Conservation (phyloP, 1,140 invertebrate species). For the Apis cerana region DNA sequence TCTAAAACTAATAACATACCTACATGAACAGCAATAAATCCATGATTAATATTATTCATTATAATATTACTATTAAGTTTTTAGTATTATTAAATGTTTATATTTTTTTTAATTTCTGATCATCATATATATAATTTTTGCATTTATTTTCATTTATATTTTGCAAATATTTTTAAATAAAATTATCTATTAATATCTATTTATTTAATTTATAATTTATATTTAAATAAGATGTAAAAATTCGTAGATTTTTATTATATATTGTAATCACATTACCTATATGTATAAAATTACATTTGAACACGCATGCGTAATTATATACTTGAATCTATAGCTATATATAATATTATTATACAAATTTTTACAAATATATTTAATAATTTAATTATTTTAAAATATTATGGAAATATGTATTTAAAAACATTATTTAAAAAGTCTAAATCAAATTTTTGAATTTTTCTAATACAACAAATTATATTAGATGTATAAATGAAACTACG, state of each 20-base stretch:
- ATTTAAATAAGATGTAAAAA: neutral
- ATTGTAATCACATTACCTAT: too few species aligned
- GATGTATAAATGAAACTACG: too few species aligned
- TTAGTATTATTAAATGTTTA: neutral
- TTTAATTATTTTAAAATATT: neutral
- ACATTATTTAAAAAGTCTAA: neutral
- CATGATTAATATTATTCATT: conserved; percentile 72
- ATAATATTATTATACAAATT: neutral
- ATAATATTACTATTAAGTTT: conserved; percentile 25
- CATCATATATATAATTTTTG: neutral
- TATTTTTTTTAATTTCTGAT: neutral
- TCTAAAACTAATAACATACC: conserved; percentile 75
- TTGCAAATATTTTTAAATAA: neutral
- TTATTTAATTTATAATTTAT: neutral
- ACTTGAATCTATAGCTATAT: neutral
- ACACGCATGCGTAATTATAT: neutral
- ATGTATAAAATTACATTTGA: too few species aligned
- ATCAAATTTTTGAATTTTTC: neutral
- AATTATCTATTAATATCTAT: neutral
- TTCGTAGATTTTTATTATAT: too few species aligned
- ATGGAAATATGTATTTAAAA: neutral
- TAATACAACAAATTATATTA: too few species aligned
- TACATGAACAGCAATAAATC: conserved; percentile 84
- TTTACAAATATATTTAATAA: neutral
- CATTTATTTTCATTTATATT: neutral